Conservation (phyloP, 1,140 invertebrate species). For the Drosophila nannoptera region DNA sequence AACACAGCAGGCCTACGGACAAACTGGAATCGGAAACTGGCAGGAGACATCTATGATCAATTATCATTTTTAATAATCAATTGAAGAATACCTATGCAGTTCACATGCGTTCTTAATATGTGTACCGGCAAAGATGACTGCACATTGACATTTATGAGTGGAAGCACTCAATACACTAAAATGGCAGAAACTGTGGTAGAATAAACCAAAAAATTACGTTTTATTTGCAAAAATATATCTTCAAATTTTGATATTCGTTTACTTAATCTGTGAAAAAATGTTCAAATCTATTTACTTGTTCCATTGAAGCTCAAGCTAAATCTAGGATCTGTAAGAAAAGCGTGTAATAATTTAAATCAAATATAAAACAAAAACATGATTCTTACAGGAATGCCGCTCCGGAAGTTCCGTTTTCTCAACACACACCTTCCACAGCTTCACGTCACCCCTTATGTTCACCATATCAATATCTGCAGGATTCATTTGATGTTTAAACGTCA, state of each 20-base stretch:
- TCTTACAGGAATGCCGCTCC: slow-evolving; percentile 2
- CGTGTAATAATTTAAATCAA: neutral
- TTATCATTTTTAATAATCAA: slow-evolving; percentile 79
- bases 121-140: slow-evolving; percentile 30
- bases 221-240: too few relatives aligned
- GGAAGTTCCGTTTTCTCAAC: slow-evolving; percentile 23
- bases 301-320: too few relatives aligned
- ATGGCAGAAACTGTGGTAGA: slow-evolving; percentile 36
- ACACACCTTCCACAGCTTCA: slow-evolving; percentile 58
- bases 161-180: slow-evolving; percentile 36
- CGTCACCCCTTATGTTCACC: slow-evolving; percentile 79
- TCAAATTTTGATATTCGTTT: too few relatives aligned
- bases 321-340: neutral
- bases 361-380: neutral
- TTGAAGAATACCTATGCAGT: slow-evolving; percentile 49
- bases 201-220: too few relatives aligned
- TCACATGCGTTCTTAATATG: slow-evolving; percentile 43
- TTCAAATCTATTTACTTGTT: too few relatives aligned
- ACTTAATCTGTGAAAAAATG: too few relatives aligned
- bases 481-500: slow-evolving; percentile 73
- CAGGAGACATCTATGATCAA: slow-evolving; percentile 64
- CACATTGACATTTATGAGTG: slow-evolving; percentile 60
- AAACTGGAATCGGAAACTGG: slow-evolving; percentile 18
- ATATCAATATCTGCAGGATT: slow-evolving; percentile 66
- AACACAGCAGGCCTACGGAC: slow-evolving; percentile 40